Conservation (phyloP, 2,888 invertebrate genomes). For the Heliconius charithonia region DNA sequence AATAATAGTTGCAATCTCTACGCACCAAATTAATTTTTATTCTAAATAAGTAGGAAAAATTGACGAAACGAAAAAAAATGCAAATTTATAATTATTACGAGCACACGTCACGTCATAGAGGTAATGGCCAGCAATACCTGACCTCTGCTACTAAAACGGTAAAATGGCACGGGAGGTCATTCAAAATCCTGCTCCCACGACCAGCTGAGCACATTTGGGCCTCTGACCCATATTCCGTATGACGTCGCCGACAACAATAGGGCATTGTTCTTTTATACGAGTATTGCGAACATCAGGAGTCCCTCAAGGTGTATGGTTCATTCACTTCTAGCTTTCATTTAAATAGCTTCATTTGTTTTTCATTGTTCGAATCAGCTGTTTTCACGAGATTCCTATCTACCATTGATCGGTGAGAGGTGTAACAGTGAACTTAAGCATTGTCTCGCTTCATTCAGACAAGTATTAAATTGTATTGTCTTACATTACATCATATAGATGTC, state of each 20-base stretch:
- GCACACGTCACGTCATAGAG: slow-evolving; percentile 31
- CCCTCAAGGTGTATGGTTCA: slow-evolving; percentile 77
- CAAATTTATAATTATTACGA: slow-evolving; percentile 4
- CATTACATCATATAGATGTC: slow-evolving; percentile 58
- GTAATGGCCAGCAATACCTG: slow-evolving; percentile 28
- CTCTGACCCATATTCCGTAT: slow-evolving; percentile 81
- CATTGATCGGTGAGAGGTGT: slow-evolving; percentile 73
- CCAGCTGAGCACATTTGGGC: slow-evolving; percentile 81
- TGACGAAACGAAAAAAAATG: slow-evolving; percentile 4
- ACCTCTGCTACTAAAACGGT: slow-evolving; percentile 49
- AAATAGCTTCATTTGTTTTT: slow-evolving; percentile 80
- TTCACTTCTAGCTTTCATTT: slow-evolving; percentile 77
- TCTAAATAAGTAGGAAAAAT: background rate
- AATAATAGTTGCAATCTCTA: background rate
- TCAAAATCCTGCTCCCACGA: slow-evolving; percentile 64
- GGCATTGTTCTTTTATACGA: slow-evolving; percentile 81
- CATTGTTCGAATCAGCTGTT: slow-evolving; percentile 80
- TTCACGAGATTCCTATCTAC: slow-evolving; percentile 72
- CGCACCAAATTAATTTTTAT: background rate
- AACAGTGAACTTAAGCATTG: slow-evolving; percentile 71
- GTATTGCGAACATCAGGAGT: slow-evolving; percentile 72
- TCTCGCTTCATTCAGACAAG: slow-evolving; percentile 60
- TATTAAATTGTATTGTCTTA: slow-evolving; percentile 70
- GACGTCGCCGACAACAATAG: slow-evolving; percentile 81
- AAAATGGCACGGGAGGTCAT: slow-evolving; percentile 56